phyloP scores from a whole-genome alignment of 2,113 vertebrate genomes.

The Picathartes gymnocephalus region DNA sequence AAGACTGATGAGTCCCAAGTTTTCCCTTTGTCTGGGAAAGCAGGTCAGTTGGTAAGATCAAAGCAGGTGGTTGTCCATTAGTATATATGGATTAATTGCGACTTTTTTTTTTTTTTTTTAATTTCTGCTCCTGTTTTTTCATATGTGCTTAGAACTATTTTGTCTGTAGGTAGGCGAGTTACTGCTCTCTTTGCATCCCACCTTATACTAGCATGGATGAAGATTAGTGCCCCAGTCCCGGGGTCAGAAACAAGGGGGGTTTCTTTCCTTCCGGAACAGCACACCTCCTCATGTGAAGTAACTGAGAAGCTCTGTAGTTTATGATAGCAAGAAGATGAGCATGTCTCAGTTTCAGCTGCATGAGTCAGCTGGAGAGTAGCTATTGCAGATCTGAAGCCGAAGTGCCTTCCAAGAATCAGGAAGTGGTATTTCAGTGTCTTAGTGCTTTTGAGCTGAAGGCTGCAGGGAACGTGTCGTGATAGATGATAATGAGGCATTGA shows the following conservation, averaged over 20 bases:
- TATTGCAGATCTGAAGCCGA: neutral
- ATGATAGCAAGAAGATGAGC: neutral
- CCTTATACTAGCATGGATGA: neutral
- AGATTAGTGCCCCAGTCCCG: neutral
- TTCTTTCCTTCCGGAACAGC: neutral
- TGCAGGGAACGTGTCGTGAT: neutral
- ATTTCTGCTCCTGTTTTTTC: neutral
- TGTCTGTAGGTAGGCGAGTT: neutral
- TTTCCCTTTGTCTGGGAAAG: neutral
- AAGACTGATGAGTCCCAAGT: neutral
- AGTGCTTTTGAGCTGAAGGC: neutral
- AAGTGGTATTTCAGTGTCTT: neutral
- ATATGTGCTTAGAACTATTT: neutral
- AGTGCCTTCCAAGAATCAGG: neutral
- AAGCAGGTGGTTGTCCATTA: neutral
- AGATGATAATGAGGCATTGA: neutral
- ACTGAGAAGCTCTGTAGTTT: neutral
- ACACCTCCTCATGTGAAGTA: neutral
- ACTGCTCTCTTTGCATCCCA: neutral
- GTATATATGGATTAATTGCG: neutral
- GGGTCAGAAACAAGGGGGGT: neutral
- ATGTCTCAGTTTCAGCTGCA: neutral
- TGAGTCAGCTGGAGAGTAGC: neutral
- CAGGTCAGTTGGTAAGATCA: neutral
- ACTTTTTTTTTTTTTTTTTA: neutral